Evolutionary conservation across 2,113 vertebrate genomes (phyloP), one percentile per base, ranked within the genome.

Genomic region (Notarius quadriscutis): DNA sequence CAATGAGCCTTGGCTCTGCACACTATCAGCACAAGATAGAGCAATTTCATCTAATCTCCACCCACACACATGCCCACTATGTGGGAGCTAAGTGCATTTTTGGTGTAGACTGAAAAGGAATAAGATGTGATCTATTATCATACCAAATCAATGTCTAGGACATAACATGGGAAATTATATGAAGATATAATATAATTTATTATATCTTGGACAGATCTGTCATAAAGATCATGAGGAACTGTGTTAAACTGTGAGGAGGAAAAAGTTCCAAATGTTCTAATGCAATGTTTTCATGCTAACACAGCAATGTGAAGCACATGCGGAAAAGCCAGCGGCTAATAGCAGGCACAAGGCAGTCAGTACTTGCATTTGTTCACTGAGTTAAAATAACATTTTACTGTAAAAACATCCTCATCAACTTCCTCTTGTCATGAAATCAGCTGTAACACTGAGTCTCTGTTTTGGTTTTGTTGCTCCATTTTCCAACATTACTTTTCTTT

Each of bases 241-340:
- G 15, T 41, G 27, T 50, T 12, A 8, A 27, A 22, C 41, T 63
- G 25, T 69, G 11, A 53, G 48, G 30, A 25, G 80, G 58, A 17
- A 69, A 30, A 30, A 34, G 71, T 41, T 74, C 15, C 72, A 75
- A 27, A 51, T 22, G 2, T 55, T 30, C 6, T 5, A 57, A 34
- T 34, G 41, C n/a, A 50, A 9, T 17, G n/a, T 8, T 55, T 74
- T 53, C 86, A 90, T 89, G 87, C 87, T 20, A 30, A 30, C 79
- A 85, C 27, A 20, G n/a, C 55, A 60, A 81, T 81, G 25, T 12
- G 4, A 81, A 75, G 58, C 78, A 7, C 50, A 67, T 72, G 14
- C 8, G 58, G 7, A 62, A 72, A 0, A 22, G 30, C 41, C 27
- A 65, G 72, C 7, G 1, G 75, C 25, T 27, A 78, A 55, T 7